These are phyloP conservation scores for Aramus guarauna DNA, from an alignment of 2,113 vertebrate genomes.

Conservation along the genomic window DNA sequence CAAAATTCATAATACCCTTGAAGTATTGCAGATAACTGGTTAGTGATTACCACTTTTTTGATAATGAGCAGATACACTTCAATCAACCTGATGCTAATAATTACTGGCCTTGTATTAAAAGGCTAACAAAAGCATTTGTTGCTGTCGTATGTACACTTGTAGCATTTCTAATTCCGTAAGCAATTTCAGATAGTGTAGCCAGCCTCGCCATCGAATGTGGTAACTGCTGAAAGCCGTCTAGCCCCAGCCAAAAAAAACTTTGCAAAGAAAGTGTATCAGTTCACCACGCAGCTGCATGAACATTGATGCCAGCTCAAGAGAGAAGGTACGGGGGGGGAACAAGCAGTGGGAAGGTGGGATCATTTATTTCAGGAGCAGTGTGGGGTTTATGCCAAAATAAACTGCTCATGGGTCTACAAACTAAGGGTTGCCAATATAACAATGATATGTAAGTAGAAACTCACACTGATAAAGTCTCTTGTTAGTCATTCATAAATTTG, in stretches of 20 bases:
- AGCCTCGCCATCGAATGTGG: not conserved
- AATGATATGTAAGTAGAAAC: not conserved
- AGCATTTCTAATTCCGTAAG: not conserved
- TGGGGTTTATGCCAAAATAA: slow-evolving; percentile 23
- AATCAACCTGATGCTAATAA: not conserved
- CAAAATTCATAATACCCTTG: not conserved
- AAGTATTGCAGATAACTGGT: not conserved
- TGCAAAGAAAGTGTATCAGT: not conserved
- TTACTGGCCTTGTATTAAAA: not conserved
- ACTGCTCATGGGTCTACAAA: not conserved
- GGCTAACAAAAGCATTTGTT: not conserved
- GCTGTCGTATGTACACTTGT: not conserved
- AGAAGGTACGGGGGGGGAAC: not conserved
- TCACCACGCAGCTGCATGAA: not conserved
- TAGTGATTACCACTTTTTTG: not conserved
- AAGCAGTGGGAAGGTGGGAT: not conserved
- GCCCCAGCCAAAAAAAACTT: not conserved
- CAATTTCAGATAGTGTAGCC: not conserved
- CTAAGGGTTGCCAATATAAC: not conserved
- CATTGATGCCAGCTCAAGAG: not conserved
- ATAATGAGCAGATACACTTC: not conserved
- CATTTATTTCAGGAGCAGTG: not conserved
- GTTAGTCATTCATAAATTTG: not conserved
- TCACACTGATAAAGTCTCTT: not conserved
- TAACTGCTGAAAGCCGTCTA: not conserved